Evolutionary conservation across 2,797 vertebrate species (phyloP).

Genomic region (Sebastes oblongus): DNA sequence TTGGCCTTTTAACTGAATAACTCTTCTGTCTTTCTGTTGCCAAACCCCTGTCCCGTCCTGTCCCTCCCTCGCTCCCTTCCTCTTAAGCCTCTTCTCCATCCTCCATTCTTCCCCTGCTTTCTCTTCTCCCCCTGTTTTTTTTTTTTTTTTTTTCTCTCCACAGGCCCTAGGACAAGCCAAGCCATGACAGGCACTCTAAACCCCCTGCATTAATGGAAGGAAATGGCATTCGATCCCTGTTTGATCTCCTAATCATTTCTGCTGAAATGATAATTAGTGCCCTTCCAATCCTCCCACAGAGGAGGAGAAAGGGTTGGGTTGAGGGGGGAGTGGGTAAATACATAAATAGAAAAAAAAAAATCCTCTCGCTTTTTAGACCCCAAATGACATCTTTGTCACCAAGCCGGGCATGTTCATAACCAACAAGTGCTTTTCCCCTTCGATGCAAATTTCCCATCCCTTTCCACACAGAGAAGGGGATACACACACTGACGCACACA

Average conservation of each 20-base stretch:
- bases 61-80: constrained; percentile 75
- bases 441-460: constrained; percentile 66
- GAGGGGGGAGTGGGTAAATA: constrained; percentile 42
- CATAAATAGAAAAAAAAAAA: constrained; percentile 67
- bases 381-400: constrained; percentile 89
- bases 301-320: constrained; percentile 43
- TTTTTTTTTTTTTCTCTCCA: constrained; percentile 62
- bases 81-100: constrained; percentile 84
- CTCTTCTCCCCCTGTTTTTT: constrained; percentile 3
- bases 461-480: constrained; percentile 26
- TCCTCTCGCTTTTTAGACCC: constrained; percentile 61
- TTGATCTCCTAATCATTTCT: constrained; percentile 97
- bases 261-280: constrained; percentile 99
- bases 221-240: constrained; percentile 94
- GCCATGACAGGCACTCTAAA: constrained; percentile 93
- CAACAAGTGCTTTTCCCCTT: constrained; percentile 86
- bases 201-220: constrained; percentile 93
- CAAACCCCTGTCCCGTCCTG: constrained; percentile 84
- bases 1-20: constrained; percentile 82
- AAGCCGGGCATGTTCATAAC: constrained; percentile 82
- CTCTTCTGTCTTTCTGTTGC: constrained; percentile 78
- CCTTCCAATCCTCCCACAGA: constrained; percentile 83
- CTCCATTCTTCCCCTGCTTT: constrained; percentile 64
- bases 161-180: constrained; percentile 87
- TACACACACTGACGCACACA: constrained; percentile 46